phyloP scores from a whole-genome alignment of 1,140 invertebrate genomes.

The Drosophila pallidifrons region DNA sequence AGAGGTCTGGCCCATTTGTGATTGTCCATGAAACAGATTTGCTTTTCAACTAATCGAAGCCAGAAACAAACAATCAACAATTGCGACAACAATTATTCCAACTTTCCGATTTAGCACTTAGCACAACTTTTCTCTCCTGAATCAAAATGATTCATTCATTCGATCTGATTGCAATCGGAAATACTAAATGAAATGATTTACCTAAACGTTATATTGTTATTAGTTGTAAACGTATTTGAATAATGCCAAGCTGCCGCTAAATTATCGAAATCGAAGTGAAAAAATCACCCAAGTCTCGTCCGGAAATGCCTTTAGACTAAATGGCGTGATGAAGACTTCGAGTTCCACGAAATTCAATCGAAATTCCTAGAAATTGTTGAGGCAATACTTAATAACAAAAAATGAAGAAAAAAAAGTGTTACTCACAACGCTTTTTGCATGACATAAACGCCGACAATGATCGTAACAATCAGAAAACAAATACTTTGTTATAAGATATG shows the following conservation, averaged over 20 bases:
- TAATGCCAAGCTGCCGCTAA: not conserved
- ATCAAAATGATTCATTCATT: constrained; percentile 21
- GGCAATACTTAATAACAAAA: not conserved
- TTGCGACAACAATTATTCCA: constrained; percentile 11
- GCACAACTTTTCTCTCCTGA: constrained; percentile 10
- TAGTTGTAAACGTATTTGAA: constrained; percentile 6
- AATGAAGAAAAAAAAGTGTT: not conserved
- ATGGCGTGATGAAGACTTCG: constrained; percentile 14
- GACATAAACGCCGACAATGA: constrained; percentile 19
- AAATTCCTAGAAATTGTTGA: constrained; percentile 39
- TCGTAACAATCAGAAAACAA: constrained; percentile 8
- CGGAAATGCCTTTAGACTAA: constrained; percentile 28
- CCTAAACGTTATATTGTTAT: not conserved
- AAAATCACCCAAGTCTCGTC: not conserved
- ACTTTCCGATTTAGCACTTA: constrained; percentile 19
- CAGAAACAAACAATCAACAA: constrained; percentile 3
- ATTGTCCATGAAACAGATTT: constrained; percentile 55
- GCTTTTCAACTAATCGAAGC: constrained; percentile 24
- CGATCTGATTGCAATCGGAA: constrained; percentile 28
- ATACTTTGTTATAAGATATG: not conserved
- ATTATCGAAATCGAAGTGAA: not conserved
- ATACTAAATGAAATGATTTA: constrained; percentile 5
- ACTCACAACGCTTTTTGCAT: not conserved
- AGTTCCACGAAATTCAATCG: constrained; percentile 39
- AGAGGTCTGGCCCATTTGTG: constrained; percentile 20